Conservation (phyloP, 2,113 vertebrate genomes). For the Cinclus cinclus region DNA sequence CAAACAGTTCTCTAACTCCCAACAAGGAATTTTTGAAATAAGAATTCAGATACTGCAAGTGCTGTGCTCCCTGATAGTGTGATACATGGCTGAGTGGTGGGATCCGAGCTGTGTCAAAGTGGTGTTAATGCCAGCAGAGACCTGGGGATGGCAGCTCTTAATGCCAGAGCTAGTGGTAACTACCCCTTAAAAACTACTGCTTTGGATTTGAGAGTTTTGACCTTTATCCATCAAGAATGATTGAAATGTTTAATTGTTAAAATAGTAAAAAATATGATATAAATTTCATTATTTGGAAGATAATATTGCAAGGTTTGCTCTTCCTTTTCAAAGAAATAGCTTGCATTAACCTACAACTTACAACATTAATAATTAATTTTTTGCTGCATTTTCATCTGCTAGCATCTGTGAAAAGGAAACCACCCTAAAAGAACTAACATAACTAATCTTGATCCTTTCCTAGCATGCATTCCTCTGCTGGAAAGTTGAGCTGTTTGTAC, state of each 20-base stretch:
- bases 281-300: conserved; percentile 9
- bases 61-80: background rate
- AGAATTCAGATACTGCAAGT: background rate
- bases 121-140: background rate
- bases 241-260: background rate
- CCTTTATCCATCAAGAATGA: background rate
- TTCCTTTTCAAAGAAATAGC: conserved; percentile 37
- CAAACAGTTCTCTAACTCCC: background rate
- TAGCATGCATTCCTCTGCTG: conserved; percentile 1
- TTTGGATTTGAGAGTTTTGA: background rate
- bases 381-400: conserved; percentile 1
- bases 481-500: background rate
- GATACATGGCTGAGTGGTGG: background rate
- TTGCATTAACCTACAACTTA: conserved; percentile 43
- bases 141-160: background rate
- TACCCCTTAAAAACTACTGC: background rate
- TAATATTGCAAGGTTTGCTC: conserved; percentile 59
- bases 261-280: background rate
- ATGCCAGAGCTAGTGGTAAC: background rate
- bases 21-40: background rate
- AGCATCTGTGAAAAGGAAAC: background rate
- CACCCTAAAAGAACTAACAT: background rate
- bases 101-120: background rate
- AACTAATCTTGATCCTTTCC: conserved; percentile 37
- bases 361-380: conserved; percentile 20